Base-by-base conservation (phyloP, 2,888 invertebrate genomes). In the Pseudoips prasinana region DNA sequence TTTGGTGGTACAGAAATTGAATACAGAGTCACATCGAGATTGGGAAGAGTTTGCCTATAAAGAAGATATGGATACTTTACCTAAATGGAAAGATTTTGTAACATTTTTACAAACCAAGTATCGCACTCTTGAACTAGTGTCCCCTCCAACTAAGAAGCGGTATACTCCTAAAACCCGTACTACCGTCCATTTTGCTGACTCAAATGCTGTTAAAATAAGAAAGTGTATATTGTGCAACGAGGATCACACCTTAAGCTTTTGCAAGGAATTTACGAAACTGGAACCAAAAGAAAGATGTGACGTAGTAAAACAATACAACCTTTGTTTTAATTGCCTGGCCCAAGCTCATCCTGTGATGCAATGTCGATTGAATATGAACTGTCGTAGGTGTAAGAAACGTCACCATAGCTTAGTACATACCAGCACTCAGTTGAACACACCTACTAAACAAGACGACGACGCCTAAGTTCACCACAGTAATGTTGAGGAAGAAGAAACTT, bases 251-350 rank as follows among this genome's bases (percentile, higher is more conserved):
- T 25, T 56, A 10, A 33, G 48, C 28, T 49, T 58, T 27, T 58
- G 56, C 33, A 52, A 48, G 23, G 34, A 44, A 4, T 58, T 58
- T 20, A 25, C 11, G 3, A 46, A 47, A 11, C 14, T 34, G 8
- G 10, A 27, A 32, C 43, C 46, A 7, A 25, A 7, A 7, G 32
- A 54, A 23, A 41, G 54, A 43, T 46, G 36, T 17, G 33, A 57
- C 6, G 54, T 30, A 19, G 29, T 33, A 1, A 37, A 33, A 24
- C 37, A 8, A 5, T 52, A 49, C 1, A 22, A 48, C 1, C 19
- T 58, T n/a, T 58, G 57, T 27, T 62, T 38, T 30, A 58, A 55
- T 22, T 60, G 56, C 20, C 29, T 58, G 4, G 33, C 35, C 22
- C 28, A 48, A 14, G 55, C 57, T 8, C 56, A 59, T 33, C 38